Conservation (phyloP, 2,797 vertebrate genomes). For the Chrosomus eos region DNA sequence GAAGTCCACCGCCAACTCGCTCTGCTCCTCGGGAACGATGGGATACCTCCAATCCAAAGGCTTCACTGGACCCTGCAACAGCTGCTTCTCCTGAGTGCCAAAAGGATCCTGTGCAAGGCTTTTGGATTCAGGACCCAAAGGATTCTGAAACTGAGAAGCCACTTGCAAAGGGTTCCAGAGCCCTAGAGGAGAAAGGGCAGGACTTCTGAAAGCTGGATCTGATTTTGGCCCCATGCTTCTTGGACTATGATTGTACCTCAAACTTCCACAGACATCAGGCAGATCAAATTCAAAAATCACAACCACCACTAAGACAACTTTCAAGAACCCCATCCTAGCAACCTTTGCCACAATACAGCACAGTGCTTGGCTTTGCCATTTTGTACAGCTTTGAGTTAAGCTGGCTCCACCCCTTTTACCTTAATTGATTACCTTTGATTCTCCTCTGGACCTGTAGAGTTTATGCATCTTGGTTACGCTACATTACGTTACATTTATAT, state of each 20-base stretch:
- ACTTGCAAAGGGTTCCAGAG: not conserved
- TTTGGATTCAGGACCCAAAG: no score
- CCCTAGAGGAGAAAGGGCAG: not conserved
- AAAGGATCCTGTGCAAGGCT: not conserved
- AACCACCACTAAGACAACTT: not conserved
- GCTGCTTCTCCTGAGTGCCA: not conserved
- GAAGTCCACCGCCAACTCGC: no score
- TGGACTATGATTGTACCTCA: not conserved
- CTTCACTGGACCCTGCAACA: not conserved
- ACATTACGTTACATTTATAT: no score
- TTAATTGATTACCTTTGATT: no score
- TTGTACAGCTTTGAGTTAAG: not conserved
- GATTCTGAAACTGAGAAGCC: not conserved
- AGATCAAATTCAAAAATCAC: not conserved
- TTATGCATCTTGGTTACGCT: no score
- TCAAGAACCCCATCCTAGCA: not conserved
- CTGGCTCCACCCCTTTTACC: not conserved
- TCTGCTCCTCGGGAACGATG: no score
- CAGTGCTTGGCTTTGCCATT: not conserved
- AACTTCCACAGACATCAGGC: not conserved
- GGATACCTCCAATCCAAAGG: no score
- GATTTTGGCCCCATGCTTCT: not conserved
- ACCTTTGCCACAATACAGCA: not conserved
- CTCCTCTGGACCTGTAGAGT: no score
- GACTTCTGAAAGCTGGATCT: not conserved